Evolutionary conservation across 2,113 vertebrate genomes (phyloP).

Genomic region (Mesoclemmys tuberculata): DNA sequence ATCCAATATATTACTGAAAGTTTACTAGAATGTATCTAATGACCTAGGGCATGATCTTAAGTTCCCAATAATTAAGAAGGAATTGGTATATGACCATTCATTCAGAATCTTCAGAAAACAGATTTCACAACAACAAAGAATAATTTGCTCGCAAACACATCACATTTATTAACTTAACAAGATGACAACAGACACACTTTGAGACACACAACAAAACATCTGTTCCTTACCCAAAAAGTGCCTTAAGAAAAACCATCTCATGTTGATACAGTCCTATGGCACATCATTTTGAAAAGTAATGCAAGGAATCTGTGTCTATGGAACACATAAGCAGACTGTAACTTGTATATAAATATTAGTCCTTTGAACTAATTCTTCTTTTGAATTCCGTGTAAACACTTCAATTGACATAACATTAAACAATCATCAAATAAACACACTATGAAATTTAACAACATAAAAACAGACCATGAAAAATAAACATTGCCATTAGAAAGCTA

Average conservation of each 20-base stretch:
- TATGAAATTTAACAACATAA: not conserved
- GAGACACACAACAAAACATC: not conserved
- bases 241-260: not conserved
- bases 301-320: not conserved
- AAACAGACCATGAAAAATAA: not conserved
- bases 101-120: not conserved
- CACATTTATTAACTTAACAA: conserved; percentile 59
- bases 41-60: not conserved
- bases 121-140: not conserved
- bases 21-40: not conserved
- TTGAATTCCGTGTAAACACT: not conserved
- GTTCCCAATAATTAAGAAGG: not conserved
- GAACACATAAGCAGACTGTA: fast-evolving
- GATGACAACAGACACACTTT: not conserved
- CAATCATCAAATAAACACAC: not conserved
- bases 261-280: not conserved
- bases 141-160: not conserved
- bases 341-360: not conserved
- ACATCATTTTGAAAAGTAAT: not conserved
- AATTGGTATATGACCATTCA: fast-evolving
- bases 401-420: not conserved
- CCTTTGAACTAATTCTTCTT: not conserved
- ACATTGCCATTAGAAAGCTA: not conserved
- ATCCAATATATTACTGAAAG: not conserved
- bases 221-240: fast-evolving